Evolutionary conservation across 2,888 invertebrate genomes (phyloP).

Genomic region (Pseudococcus jackbeardsleyi): DNA sequence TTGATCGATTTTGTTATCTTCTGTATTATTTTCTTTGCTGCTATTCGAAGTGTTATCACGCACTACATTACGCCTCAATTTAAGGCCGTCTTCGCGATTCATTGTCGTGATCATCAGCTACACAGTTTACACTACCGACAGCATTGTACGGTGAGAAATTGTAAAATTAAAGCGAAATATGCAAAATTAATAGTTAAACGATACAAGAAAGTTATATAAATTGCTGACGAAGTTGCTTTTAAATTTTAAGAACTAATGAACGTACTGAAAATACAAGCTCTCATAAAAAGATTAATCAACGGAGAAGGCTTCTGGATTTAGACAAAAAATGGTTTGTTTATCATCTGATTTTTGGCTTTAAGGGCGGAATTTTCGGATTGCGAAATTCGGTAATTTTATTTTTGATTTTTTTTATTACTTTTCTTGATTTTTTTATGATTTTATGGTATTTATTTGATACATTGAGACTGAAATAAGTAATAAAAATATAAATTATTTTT

Average conservation of each 20-base stretch:
- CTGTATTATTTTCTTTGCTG: constrained; percentile 75
- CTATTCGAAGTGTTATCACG: constrained; percentile 71
- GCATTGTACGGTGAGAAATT: neutral
- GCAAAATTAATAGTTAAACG: neutral
- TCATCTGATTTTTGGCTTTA: neutral
- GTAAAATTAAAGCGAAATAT: neutral
- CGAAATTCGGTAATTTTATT: neutral
- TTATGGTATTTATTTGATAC: neutral
- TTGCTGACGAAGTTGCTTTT: constrained; percentile 53
- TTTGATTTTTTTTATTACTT: neutral
- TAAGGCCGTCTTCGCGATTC: constrained; percentile 92
- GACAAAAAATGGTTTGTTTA: neutral
- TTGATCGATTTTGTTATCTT: constrained; percentile 74
- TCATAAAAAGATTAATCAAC: constrained; percentile 42
- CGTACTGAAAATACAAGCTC: constrained; percentile 45
- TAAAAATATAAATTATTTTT: neutral
- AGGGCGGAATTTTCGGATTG: neutral
- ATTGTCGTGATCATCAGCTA: constrained; percentile 71
- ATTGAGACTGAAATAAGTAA: neutral
- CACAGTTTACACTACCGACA: constrained; percentile 36
- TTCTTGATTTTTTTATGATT: neutral
- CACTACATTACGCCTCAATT: constrained; percentile 87
- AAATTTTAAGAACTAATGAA: constrained; percentile 54
- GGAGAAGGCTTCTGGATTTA: constrained; percentile 1
- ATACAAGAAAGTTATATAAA: neutral